Percentiles rank a stretch among this genome's conserved stretches.
These are phyloP conservation scores for Plagodis pulveraria DNA, from an alignment of 2,888 invertebrate genomes.

Conservation along the genomic window DNA sequence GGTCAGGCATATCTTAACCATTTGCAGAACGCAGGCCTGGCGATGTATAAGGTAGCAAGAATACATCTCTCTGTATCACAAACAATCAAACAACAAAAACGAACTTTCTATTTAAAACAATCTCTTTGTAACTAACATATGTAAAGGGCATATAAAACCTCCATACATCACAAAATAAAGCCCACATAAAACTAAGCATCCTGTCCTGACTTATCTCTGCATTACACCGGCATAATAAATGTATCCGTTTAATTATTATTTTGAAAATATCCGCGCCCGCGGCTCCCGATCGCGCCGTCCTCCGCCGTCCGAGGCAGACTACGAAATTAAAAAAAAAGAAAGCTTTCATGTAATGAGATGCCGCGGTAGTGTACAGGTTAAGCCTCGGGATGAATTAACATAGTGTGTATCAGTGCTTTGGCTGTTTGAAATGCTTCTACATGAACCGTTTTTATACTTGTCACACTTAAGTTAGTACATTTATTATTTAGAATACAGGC, in stretches of 20 bases:
- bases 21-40: no score
- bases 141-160: not conserved
- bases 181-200: conserved; percentile 44
- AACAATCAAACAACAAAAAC: no score
- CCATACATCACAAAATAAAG: conserved; percentile 1
- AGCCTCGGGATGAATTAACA: not conserved
- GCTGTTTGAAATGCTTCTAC: no score
- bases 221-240: conserved; percentile 79
- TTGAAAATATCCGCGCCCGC: conserved; percentile 81
- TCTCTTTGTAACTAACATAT: no score
- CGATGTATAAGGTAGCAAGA: no score
- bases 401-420: not conserved
- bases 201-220: conserved; percentile 55
- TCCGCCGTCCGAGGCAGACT: conserved; percentile 10
- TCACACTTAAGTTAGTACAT: no score
- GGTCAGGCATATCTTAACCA: no score
- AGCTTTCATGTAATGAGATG: conserved; percentile 14
- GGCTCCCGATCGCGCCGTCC: conserved; percentile 42
- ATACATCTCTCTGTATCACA: no score
- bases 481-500: no score
- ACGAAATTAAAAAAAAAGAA: conserved; percentile 5
- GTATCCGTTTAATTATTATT: conserved; percentile 84
- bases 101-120: no score
- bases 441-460: no score
- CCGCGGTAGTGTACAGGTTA: conserved; percentile 9